Evolutionary conservation across 2,888 invertebrate genomes (phyloP), one percentile per base, ranked within the genome.

Genomic region (Plusia festucae): DNA sequence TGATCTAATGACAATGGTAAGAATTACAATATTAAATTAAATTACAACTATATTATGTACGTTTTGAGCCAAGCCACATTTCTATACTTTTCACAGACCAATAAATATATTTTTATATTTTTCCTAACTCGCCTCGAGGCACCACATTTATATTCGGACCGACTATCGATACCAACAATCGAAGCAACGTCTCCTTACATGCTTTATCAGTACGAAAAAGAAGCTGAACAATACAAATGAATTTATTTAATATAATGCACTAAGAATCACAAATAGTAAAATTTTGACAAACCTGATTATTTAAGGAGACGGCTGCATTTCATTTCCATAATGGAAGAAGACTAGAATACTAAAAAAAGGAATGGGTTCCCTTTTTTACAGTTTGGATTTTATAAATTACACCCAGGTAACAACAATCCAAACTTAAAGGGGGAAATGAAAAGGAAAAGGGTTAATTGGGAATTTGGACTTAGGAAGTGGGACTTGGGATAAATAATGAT

Each of bases 381-480:
- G 46, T 49, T 49, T 49, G 46, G 46, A 49, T 49, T 49, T 49
- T 49, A 49, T 49, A 20, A 11, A 20, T 18, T 49, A 49, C 46
- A 18, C 16, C 11, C 3, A 49, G 11, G 46, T 49, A 49, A 49
- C 9, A 4, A 4, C 4, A 18, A 49, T 49, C 46, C 46, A 49
- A 49, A 49, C 46, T 49, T 49, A 49, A 49, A 49, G 20, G 46
- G 46, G 46, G 46, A 20, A 49, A 49, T 20, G 46, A 20, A 49
- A 49, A 20, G 18, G 46, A 49, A 49, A 49, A 18, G 11, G 18
- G 18, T 49, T 20, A 49, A 20, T 11, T 20, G 18, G 18, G 18
- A 20, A 20, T 49, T 18, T 18, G 20, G 46, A 11, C 2, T 20
- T 13, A 49, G 46, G 18, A 49, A 49, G 46, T 49, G 46, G 16